A percentile compares a stretch with the other conserved stretches of the same genome.
These are phyloP conservation scores for Horisme vitalbata DNA, from an alignment of 2,888 invertebrate genomes.

Conservation along the genomic window DNA sequence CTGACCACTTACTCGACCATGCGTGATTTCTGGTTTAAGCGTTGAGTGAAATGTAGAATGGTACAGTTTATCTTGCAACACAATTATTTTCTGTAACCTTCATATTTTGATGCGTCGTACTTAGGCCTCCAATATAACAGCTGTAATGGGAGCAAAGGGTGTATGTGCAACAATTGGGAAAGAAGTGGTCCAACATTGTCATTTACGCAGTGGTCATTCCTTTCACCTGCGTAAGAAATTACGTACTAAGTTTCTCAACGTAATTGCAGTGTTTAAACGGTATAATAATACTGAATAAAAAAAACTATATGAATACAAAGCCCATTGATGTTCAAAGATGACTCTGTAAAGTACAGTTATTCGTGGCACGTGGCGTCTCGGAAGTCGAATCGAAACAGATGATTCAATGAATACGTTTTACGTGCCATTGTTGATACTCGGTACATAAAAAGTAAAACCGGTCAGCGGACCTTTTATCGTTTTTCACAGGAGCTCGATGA, in stretches of 20 bases:
- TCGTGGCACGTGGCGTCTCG: conserved; percentile 53
- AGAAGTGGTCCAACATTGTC: conserved; percentile 1
- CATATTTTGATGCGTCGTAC: no score
- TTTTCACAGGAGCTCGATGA: conserved; percentile 70
- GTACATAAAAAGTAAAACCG: conserved; percentile 78
- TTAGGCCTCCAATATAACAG: neutral
- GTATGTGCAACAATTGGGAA: neutral
- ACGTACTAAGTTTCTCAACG: conserved; percentile 17
- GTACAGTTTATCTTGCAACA: no score
- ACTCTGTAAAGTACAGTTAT: conserved; percentile 37
- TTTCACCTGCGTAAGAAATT: conserved; percentile 9
- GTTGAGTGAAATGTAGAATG: neutral
- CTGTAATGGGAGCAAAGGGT: neutral
- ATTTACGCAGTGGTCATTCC: conserved; percentile 6
- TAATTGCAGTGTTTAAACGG: conserved; percentile 14
- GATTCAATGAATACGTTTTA: conserved; percentile 75
- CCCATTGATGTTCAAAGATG: conserved; percentile 33
- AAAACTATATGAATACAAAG: conserved; percentile 32
- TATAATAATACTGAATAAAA: conserved; percentile 22
- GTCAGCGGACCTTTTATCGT: conserved; percentile 76
- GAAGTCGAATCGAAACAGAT: conserved; percentile 63
- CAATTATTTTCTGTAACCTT: no score
- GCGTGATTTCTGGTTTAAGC: neutral
- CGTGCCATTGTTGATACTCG: conserved; percentile 77
- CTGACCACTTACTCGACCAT: conserved; percentile 5